These are phyloP conservation scores for Remorina albescens DNA, from an alignment of 2,797 vertebrate species.

Conservation along the genomic window DNA sequence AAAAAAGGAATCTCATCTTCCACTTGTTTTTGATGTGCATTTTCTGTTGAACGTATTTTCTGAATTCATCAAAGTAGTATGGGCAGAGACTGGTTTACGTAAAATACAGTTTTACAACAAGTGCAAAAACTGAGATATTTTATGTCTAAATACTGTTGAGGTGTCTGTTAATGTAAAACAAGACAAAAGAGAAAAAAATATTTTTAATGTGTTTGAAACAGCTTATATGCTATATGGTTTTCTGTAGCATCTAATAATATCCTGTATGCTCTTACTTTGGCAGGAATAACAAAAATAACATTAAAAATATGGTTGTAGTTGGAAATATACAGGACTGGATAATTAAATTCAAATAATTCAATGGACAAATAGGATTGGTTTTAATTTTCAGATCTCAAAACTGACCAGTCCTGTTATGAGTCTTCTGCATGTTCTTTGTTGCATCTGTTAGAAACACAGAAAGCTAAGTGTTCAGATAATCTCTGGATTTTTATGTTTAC, in stretches of 20 bases:
- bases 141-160: background rate
- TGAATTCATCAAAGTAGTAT: background rate
- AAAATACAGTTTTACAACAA: background rate
- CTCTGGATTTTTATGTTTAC: slow-evolving; percentile 61
- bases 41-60: background rate
- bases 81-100: background rate
- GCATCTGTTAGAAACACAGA: background rate
- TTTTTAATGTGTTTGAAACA: background rate
- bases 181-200: background rate
- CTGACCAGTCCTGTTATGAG: background rate
- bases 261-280: slow-evolving; percentile 26
- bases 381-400: background rate
- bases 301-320: background rate
- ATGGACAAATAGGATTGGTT: background rate
- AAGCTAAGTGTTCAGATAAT: slow-evolving; percentile 18
- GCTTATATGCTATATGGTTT: slow-evolving; percentile 20
- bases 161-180: slow-evolving; percentile 3
- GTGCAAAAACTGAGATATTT: background rate
- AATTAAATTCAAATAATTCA: slow-evolving; percentile 1
- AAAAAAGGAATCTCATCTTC: background rate
- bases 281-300: background rate
- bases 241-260: background rate
- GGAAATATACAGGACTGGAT: background rate
- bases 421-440: slow-evolving; percentile 5
- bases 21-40: background rate